Conservation (phyloP, 2,888 invertebrate species). For the Campoletis raptor region DNA sequence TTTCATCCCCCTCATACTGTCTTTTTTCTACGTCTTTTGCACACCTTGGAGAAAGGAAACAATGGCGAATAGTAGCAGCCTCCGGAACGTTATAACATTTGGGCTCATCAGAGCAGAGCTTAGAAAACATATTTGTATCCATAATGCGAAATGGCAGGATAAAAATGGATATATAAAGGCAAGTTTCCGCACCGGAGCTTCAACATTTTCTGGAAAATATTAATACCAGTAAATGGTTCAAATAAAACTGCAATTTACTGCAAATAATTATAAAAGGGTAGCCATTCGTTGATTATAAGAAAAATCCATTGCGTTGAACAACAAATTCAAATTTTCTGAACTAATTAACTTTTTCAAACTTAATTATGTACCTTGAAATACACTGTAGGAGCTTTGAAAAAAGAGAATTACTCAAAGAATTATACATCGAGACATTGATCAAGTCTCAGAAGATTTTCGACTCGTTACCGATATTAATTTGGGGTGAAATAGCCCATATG, state of each 20-base stretch:
- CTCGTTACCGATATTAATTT: not conserved
- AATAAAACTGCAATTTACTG: not conserved
- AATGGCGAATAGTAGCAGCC: not conserved
- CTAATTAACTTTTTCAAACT: not conserved
- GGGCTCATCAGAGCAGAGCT: slow-evolving; percentile 33
- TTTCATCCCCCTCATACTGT: slow-evolving; percentile 77
- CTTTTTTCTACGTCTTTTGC: slow-evolving; percentile 52
- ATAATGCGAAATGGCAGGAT: not conserved
- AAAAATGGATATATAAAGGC: not conserved
- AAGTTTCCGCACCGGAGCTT: not conserved
- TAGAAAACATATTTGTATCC: slow-evolving; percentile 20
- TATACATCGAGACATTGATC: not conserved
- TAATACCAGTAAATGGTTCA: not conserved
- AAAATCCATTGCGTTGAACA: not conserved
- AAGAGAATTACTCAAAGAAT: not conserved
- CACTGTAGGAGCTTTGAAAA: not conserved
- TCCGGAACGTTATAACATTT: slow-evolving; percentile 35
- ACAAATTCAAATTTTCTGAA: not conserved
- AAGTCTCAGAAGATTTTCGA: not conserved
- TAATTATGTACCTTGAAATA: not conserved
- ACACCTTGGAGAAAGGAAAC: slow-evolving; percentile 40
- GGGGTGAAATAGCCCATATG: not conserved
- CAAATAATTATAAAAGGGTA: not conserved
- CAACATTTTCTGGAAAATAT: not conserved
- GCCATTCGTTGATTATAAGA: not conserved